Evolutionary conservation across 2,888 invertebrate genomes (phyloP).

Genomic region (Tetramorium bicarinatum): DNA sequence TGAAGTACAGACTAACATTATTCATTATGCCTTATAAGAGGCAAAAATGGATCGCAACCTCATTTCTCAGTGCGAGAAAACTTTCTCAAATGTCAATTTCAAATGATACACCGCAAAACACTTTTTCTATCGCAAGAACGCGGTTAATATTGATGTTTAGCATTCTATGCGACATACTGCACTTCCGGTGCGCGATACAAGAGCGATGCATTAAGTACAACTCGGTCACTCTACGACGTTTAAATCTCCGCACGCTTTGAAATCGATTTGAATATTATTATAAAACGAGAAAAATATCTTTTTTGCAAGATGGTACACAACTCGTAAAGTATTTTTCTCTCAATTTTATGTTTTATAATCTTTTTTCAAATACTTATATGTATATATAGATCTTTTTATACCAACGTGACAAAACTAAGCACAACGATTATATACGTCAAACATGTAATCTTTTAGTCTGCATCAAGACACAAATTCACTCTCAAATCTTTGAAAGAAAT

Average conservation of each 20-base stretch:
- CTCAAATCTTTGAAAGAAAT: not conserved
- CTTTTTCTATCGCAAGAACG: constrained; percentile 48
- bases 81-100: constrained; percentile 63
- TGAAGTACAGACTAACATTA: not conserved
- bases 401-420: not conserved
- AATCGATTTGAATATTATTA: not conserved
- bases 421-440: not conserved
- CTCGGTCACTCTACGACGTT: constrained; percentile 13
- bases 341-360: not conserved
- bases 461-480: not conserved
- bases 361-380: not conserved
- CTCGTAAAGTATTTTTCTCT: not conserved
- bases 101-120: constrained; percentile 21
- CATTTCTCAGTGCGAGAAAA: constrained; percentile 52
- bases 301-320: not conserved
- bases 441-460: not conserved
- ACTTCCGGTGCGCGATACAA: constrained; percentile 31
- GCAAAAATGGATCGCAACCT: constrained; percentile 48
- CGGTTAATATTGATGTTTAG: constrained; percentile 45
- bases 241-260: constrained; percentile 15
- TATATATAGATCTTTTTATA: too few relatives aligned
- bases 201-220: constrained; percentile 11
- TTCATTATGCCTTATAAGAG: constrained; percentile 51
- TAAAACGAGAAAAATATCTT: not conserved
- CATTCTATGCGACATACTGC: not conserved